Percentiles rank a stretch among this genome's conserved stretches.
These are phyloP conservation scores for Sminthurides aquaticus DNA, from an alignment of 2,888 invertebrate species.

Conservation along the genomic window DNA sequence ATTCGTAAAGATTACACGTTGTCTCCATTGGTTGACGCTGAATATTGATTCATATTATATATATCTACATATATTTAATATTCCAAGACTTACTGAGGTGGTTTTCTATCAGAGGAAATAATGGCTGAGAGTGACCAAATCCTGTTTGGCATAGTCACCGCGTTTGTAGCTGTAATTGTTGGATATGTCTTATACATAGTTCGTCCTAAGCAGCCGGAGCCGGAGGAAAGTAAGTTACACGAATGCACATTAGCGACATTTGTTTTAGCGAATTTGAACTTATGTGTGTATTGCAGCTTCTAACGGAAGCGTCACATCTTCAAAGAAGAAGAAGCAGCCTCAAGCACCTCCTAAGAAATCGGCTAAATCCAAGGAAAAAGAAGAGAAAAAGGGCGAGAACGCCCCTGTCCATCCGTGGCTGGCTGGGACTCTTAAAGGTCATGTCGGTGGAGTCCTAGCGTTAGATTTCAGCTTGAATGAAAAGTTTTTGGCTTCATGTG, in stretches of 20 bases:
- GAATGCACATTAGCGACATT: not conserved
- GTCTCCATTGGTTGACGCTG: no score
- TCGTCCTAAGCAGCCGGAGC: not conserved
- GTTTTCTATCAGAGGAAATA: no score
- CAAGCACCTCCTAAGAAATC: slow-evolving; percentile 5
- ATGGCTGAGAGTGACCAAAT: slow-evolving; percentile 17
- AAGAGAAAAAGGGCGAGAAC: slow-evolving; percentile 46
- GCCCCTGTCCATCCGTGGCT: slow-evolving; percentile 75
- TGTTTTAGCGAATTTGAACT: not conserved
- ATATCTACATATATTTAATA: no score
- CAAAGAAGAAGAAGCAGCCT: slow-evolving; percentile 10
- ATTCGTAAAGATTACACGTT: no score
- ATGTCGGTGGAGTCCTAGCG: slow-evolving; percentile 64
- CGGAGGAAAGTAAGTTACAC: slow-evolving; percentile 9
- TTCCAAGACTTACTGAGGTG: no score
- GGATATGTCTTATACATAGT: slow-evolving; percentile 9
- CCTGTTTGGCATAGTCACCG: slow-evolving; percentile 12
- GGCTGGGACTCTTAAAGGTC: slow-evolving; percentile 71
- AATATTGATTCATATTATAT: no score
- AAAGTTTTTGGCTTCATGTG: slow-evolving; percentile 74
- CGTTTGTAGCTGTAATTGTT: slow-evolving; percentile 10
- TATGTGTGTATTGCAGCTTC: not conserved
- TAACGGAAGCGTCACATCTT: not conserved
- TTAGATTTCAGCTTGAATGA: slow-evolving; percentile 77
- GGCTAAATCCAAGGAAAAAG: slow-evolving; percentile 10